A percentile compares a stretch with the other conserved stretches of the same genome.
These are phyloP conservation scores for Nomada flava DNA, from an alignment of 2,888 invertebrate species.

Conservation along the genomic window DNA sequence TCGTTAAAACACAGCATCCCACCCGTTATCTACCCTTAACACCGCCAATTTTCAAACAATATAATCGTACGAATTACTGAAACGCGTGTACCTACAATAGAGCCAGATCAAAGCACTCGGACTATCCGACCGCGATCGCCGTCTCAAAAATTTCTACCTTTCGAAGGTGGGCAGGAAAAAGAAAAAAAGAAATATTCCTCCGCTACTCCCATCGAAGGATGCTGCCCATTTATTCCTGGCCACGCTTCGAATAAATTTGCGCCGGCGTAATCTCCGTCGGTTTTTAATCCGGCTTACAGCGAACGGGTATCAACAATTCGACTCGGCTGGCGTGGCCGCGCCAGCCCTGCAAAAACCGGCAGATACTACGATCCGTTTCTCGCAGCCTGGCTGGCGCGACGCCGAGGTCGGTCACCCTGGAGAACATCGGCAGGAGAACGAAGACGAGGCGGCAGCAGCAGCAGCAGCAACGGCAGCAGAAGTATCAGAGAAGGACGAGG, in stretches of 20 bases:
- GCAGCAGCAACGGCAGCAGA: slow-evolving; percentile 35
- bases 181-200: neutral
- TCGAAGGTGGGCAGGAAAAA: neutral
- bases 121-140: neutral
- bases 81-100: too few species aligned
- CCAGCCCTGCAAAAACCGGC: slow-evolving; percentile 37
- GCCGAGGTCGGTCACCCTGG: slow-evolving; percentile 78
- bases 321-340: slow-evolving; percentile 46
- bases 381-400: slow-evolving; percentile 69
- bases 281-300: slow-evolving; percentile 52
- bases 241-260: slow-evolving; percentile 50
- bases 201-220: slow-evolving; percentile 10
- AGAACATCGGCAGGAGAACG: slow-evolving; percentile 61
- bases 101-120: too few species aligned
- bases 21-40: too few species aligned
- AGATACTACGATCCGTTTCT: slow-evolving; percentile 68
- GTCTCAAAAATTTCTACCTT: neutral
- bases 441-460: slow-evolving; percentile 47
- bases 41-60: too few species aligned
- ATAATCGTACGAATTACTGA: too few species aligned
- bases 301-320: slow-evolving; percentile 59
- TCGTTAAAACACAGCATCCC: too few species aligned
- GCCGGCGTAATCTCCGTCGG: slow-evolving; percentile 35
- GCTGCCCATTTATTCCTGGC: slow-evolving; percentile 36
- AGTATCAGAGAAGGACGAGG: slow-evolving; percentile 20